Evolutionary conservation across 1,140 invertebrate genomes (phyloP).

Genomic region (Chelonus insularis): DNA sequence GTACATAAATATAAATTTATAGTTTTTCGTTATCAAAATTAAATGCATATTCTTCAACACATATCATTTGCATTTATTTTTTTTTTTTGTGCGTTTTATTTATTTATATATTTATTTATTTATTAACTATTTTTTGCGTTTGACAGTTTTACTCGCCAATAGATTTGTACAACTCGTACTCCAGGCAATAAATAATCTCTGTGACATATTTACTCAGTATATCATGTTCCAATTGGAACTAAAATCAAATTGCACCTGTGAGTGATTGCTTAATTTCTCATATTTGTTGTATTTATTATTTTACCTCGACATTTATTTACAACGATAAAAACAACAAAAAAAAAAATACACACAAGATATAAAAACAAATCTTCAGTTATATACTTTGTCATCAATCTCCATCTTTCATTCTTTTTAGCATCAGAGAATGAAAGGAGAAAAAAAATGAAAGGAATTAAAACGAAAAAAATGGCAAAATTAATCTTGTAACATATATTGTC

Average conservation of each 20-base stretch:
- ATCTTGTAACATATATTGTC: slow-evolving; percentile 3
- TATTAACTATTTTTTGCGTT: background rate
- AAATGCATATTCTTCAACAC: too few relatives aligned
- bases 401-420: too few relatives aligned
- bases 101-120: background rate
- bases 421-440: too few relatives aligned
- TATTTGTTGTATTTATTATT: slow-evolving; percentile 1
- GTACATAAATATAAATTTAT: too few relatives aligned
- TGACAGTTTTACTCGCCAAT: slow-evolving; percentile 47
- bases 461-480: too few relatives aligned
- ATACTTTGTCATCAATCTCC: background rate
- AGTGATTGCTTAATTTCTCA: background rate
- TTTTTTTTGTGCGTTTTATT: background rate
- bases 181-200: slow-evolving; percentile 42
- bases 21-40: too few relatives aligned
- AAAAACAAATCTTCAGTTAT: background rate
- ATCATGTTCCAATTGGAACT: slow-evolving; percentile 22
- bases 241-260: background rate
- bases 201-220: slow-evolving; percentile 34
- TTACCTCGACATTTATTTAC: background rate
- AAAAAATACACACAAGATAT: background rate
- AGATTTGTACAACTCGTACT: slow-evolving; percentile 49
- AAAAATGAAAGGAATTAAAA: too few relatives aligned
- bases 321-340: background rate
- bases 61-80: too few relatives aligned